Evolutionary conservation across 2,113 vertebrate genomes (phyloP).

Genomic region (Tympanuchus pallidicinctus): DNA sequence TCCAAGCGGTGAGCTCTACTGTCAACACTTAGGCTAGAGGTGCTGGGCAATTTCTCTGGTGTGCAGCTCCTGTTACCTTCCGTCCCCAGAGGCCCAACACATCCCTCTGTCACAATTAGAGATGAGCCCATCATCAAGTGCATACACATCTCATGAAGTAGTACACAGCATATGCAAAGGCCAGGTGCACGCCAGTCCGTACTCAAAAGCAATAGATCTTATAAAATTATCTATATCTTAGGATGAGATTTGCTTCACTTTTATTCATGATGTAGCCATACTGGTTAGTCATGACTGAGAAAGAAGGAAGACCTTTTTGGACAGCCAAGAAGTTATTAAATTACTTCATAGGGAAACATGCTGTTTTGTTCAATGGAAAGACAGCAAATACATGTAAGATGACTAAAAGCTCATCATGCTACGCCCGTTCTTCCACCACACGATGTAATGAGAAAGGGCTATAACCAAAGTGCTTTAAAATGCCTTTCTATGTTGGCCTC

Average conservation of each 20-base stretch:
- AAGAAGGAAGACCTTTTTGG: neutral
- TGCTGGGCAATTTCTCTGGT: neutral
- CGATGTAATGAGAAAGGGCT: neutral
- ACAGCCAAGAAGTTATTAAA: neutral
- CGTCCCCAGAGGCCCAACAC: neutral
- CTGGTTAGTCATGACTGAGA: neutral
- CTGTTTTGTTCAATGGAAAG: neutral
- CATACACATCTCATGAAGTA: accelerated
- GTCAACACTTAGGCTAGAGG: neutral
- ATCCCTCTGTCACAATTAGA: neutral
- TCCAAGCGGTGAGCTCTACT: neutral
- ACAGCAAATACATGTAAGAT: neutral
- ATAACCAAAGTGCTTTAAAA: neutral
- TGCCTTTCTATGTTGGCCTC: neutral
- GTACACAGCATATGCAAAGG: no score
- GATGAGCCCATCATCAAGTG: accelerated
- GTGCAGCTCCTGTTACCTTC: neutral
- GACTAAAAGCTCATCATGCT: neutral
- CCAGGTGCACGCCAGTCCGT: accelerated
- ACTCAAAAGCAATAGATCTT: accelerated
- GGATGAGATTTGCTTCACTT: neutral
- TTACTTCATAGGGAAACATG: accelerated
- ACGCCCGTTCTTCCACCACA: neutral
- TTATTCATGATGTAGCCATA: neutral
- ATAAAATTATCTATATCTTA: accelerated